Evolutionary conservation across 2,797 vertebrate species (phyloP).

Genomic region (Sebastes hubbsi): DNA sequence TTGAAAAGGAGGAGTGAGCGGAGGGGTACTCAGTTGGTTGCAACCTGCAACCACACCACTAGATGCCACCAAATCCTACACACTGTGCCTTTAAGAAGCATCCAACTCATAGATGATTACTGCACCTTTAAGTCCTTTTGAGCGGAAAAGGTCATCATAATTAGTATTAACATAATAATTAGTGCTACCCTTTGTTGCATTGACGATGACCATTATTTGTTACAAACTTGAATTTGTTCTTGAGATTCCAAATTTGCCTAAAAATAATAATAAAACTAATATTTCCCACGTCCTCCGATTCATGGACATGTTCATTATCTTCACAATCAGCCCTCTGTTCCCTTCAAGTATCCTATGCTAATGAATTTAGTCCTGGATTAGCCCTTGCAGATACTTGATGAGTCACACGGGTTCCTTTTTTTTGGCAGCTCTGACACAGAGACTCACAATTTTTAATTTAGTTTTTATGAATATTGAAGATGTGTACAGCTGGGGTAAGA

Average conservation of each 20-base stretch:
- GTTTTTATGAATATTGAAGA: slow-evolving; percentile 34
- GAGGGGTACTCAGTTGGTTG: background rate
- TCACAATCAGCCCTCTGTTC: slow-evolving; percentile 1
- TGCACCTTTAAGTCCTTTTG: background rate
- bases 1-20: background rate
- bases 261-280: background rate
- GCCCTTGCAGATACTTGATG: background rate
- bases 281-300: background rate
- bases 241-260: background rate
- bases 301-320: background rate
- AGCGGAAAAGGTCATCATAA: background rate
- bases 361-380: background rate
- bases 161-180: too few species aligned
- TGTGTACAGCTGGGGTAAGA: background rate
- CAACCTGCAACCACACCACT: background rate
- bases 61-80: background rate
- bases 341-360: background rate
- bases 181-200: background rate
- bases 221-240: background rate
- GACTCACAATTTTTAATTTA: slow-evolving; percentile 23
- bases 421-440: background rate
- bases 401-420: background rate
- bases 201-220: background rate
- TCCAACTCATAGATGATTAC: background rate
- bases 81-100: background rate